Evolutionary conservation across 2,113 vertebrate species (phyloP).

Genomic region (Ceuthmochares aereus): DNA sequence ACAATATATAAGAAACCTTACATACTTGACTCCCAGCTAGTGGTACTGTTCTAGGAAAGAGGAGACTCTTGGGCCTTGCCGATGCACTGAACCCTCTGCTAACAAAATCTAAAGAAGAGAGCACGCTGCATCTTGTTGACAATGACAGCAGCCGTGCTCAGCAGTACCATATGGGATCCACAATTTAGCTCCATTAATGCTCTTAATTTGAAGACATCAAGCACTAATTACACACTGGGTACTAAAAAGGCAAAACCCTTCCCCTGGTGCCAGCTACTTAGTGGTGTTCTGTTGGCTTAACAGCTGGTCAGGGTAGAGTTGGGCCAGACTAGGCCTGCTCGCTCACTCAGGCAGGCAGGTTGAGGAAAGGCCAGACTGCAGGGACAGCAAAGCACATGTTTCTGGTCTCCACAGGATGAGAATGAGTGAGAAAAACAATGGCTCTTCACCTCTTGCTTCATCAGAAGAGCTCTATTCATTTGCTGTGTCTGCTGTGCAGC

Average conservation of each 20-base stretch:
- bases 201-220: conserved; percentile 88
- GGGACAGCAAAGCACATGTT: conserved; percentile 65
- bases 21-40: not conserved
- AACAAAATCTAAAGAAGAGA: conserved; percentile 53
- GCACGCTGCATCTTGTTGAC: conserved; percentile 78
- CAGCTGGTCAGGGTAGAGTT: conserved; percentile 79
- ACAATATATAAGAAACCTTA: not conserved
- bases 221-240: conserved; percentile 86
- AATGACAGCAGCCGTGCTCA: conserved; percentile 81
- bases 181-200: conserved; percentile 88
- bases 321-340: conserved; percentile 69
- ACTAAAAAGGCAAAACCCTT: conserved; percentile 83
- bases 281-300: conserved; percentile 79
- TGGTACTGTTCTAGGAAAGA: not conserved
- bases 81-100: conserved; percentile 44
- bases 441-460: conserved; percentile 44
- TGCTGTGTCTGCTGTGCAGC: not conserved
- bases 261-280: conserved; percentile 81
- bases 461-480: not conserved
- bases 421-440: conserved; percentile 50
- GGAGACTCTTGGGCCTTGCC: conserved; percentile 13
- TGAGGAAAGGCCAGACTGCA: conserved; percentile 67
- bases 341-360: conserved; percentile 74
- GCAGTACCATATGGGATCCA: conserved; percentile 85
- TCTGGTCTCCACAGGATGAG: conserved; percentile 48